These are phyloP conservation scores for Ormyrus labotus DNA, from an alignment of 2,888 invertebrate species.

Conservation along the genomic window DNA sequence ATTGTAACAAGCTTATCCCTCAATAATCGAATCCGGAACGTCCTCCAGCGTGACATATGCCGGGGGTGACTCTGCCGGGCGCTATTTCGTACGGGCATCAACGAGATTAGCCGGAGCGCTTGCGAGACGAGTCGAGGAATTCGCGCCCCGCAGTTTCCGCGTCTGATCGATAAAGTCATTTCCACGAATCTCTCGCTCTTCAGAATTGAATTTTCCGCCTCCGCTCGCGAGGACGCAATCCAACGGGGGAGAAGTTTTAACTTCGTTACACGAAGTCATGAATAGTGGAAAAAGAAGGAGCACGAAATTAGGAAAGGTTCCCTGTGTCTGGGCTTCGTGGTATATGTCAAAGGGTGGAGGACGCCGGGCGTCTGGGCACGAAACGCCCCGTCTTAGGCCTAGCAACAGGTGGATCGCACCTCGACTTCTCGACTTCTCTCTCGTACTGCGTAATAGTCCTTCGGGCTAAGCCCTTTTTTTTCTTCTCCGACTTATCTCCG, in stretches of 20 bases:
- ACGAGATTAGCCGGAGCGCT: constrained; percentile 5
- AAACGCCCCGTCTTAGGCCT: constrained; percentile 36
- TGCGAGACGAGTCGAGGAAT: too few relatives aligned
- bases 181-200: constrained; percentile 13
- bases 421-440: neutral
- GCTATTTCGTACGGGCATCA: neutral
- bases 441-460: constrained; percentile 1
- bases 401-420: constrained; percentile 45
- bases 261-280: neutral
- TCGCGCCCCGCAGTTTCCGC: neutral
- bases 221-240: neutral
- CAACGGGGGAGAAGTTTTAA: neutral
- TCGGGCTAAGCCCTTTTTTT: neutral
- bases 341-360: too few relatives aligned
- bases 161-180: constrained; percentile 44
- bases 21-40: constrained; percentile 11
- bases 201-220: constrained; percentile 14
- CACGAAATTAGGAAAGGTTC: too few relatives aligned
- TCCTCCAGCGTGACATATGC: neutral
- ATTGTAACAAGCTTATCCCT: too few relatives aligned
- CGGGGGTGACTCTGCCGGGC: too few relatives aligned
- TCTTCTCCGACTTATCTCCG: neutral
- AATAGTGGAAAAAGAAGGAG: neutral
- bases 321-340: too few relatives aligned
- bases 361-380: neutral